These are phyloP conservation scores for Pissodes strobi DNA, from an alignment of 1,140 invertebrate species.

Conservation along the genomic window DNA sequence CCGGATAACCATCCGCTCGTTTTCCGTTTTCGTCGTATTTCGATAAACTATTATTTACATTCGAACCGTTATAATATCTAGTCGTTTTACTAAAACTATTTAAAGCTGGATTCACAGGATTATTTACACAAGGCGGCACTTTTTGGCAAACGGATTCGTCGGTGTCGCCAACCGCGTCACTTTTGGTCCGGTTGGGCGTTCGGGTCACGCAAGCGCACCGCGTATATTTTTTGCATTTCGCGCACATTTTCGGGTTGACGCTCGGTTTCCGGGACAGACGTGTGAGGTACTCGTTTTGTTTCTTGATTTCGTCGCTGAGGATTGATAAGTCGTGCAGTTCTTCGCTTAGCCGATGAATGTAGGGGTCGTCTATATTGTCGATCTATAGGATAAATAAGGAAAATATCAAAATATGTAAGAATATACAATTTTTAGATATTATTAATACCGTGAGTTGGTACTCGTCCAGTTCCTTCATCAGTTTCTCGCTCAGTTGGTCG, in stretches of 20 bases:
- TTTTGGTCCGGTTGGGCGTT: neutral
- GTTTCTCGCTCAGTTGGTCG: slow-evolving; percentile 71
- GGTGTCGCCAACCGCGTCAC: neutral
- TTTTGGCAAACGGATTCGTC: too few relatives aligned
- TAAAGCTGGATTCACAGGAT: slow-evolving; percentile 30
- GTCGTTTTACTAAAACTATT: slow-evolving; percentile 30
- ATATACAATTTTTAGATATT: neutral
- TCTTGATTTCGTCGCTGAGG: slow-evolving; percentile 62
- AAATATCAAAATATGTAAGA: neutral
- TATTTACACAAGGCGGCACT: slow-evolving; percentile 4
- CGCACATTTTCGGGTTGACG: slow-evolving; percentile 21
- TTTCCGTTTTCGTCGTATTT: slow-evolving; percentile 1
- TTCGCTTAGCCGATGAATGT: slow-evolving; percentile 61
- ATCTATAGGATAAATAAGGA: slow-evolving; percentile 38
- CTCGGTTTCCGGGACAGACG: slow-evolving; percentile 40
- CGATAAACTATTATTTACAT: slow-evolving; percentile 15
- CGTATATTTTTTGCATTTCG: slow-evolving; percentile 33
- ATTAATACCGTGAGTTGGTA: slow-evolving; percentile 56
- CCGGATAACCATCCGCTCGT: neutral
- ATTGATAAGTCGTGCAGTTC: slow-evolving; percentile 63
- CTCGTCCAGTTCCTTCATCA: slow-evolving; percentile 76
- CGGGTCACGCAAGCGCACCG: slow-evolving; percentile 6
- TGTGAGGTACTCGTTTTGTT: slow-evolving; percentile 58
- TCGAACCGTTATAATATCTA: too few relatives aligned
- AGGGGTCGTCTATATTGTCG: slow-evolving; percentile 63